phyloP scores from a whole-genome alignment of 2,113 vertebrate species.

The Dunckerocampus dactyliophorus region DNA sequence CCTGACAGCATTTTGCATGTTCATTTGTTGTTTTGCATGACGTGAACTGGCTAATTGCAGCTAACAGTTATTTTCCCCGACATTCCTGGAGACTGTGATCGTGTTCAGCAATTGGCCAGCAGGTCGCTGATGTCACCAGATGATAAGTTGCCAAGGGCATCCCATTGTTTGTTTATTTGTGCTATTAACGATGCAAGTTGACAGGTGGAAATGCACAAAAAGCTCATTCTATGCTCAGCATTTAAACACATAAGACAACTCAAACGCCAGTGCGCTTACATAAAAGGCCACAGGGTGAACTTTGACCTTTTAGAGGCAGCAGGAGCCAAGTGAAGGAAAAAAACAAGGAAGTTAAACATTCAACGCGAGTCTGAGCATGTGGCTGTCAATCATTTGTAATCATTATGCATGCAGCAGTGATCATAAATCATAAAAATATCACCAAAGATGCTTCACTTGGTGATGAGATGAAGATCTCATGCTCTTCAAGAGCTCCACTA shows the following conservation, averaged over 20 bases:
- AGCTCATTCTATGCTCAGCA: neutral
- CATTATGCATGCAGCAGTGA: neutral
- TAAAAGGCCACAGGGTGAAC: constrained; percentile 1
- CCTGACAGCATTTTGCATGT: too few species aligned
- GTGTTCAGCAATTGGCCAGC: too few species aligned
- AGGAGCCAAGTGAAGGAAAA: constrained; percentile 11
- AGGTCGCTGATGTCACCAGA: too few species aligned
- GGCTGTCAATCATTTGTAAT: neutral
- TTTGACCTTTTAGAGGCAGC: constrained; percentile 16
- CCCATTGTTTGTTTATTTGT: too few species aligned
- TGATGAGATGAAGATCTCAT: neutral
- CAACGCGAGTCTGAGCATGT: neutral
- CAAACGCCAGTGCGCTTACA: neutral
- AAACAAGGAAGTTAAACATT: constrained; percentile 43
- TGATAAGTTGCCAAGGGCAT: too few species aligned
- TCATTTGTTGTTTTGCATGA: too few species aligned
- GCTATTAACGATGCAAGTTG: too few species aligned
- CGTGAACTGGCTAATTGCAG: too few species aligned
- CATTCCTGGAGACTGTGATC: too few species aligned
- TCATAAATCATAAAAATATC: neutral
- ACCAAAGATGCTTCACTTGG: neutral
- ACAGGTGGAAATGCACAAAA: too few species aligned
- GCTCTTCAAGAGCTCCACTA: neutral
- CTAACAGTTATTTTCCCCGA: too few species aligned
- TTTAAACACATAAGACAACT: neutral